A percentile compares a stretch with the other conserved stretches of the same genome.
These are phyloP conservation scores for Tilapia sparmanii DNA, from an alignment of 2,113 vertebrate species.

Conservation along the genomic window DNA sequence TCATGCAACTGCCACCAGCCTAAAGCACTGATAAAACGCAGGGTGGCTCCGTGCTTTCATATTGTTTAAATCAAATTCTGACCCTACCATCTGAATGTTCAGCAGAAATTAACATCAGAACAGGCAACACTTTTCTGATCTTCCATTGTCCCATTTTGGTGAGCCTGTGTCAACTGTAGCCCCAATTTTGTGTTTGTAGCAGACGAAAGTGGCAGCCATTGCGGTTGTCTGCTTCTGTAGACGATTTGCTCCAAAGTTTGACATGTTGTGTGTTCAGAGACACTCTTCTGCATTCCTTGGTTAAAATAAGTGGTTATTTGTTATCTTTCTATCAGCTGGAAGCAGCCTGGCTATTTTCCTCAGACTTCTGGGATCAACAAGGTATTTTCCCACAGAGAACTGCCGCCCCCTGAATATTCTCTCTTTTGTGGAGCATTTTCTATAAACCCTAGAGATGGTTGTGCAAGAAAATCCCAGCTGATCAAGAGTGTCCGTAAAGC, in stretches of 20 bases:
- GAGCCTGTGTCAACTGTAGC: neutral
- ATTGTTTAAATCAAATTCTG: neutral
- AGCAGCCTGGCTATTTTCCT: neutral
- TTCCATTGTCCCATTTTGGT: neutral
- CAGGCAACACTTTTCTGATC: neutral
- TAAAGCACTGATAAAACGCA: neutral
- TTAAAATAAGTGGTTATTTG: neutral
- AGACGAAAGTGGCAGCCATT: neutral
- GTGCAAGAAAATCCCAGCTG: neutral
- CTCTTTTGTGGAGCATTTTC: neutral
- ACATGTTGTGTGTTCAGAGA: neutral
- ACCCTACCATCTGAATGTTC: neutral
- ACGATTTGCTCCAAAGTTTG: neutral
- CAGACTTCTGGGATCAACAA: neutral
- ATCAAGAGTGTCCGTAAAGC: neutral
- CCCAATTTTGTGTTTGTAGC: neutral
- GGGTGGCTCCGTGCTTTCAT: neutral
- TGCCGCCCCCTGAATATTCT: neutral
- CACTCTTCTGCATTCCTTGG: neutral
- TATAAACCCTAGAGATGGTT: neutral
- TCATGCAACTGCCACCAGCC: neutral
- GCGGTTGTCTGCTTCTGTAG: neutral
- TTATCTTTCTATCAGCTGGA: neutral
- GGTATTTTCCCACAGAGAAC: neutral
- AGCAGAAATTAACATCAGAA: neutral